A percentile compares a stretch with the other conserved stretches of the same genome.
Evolutionary conservation across 2,888 invertebrate species (phyloP).

Genomic region (Cephonodes hylas): DNA sequence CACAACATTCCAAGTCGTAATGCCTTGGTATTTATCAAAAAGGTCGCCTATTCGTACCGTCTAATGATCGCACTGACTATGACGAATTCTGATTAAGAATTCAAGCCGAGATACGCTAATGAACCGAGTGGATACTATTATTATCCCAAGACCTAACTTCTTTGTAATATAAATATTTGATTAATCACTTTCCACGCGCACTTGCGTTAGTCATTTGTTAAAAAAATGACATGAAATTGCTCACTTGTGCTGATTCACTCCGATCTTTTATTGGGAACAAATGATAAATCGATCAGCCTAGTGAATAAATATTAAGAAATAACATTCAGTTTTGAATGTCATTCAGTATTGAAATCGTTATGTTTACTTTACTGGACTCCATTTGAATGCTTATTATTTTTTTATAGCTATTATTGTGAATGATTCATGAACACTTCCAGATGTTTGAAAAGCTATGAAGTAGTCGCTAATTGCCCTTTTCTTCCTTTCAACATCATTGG

Average conservation of each 20-base stretch:
- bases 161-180: slow-evolving; percentile 23
- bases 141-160: slow-evolving; percentile 25
- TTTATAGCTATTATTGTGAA: not conserved
- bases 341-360: not conserved
- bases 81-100: slow-evolving; percentile 43
- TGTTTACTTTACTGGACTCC: not conserved
- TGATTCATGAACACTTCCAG: too few relatives aligned
- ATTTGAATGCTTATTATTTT: not conserved
- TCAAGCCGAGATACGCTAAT: slow-evolving; percentile 28
- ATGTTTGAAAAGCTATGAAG: too few relatives aligned
- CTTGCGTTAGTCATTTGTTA: not conserved
- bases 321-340: not conserved
- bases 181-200: slow-evolving; percentile 13
- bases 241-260: not conserved
- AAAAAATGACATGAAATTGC: not conserved
- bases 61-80: slow-evolving; percentile 20
- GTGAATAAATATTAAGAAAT: not conserved
- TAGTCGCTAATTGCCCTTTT: too few relatives aligned
- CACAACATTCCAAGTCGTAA: not conserved
- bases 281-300: slow-evolving; percentile 1
- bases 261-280: slow-evolving; percentile 1
- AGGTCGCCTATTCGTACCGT: slow-evolving; percentile 7
- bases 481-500: too few relatives aligned
- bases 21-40: slow-evolving; percentile 5
- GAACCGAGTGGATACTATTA: slow-evolving; percentile 28